These are phyloP conservation scores for Oreamnos americanus DNA, from an alignment of 2,113 vertebrate species.

Conservation along the genomic window DNA sequence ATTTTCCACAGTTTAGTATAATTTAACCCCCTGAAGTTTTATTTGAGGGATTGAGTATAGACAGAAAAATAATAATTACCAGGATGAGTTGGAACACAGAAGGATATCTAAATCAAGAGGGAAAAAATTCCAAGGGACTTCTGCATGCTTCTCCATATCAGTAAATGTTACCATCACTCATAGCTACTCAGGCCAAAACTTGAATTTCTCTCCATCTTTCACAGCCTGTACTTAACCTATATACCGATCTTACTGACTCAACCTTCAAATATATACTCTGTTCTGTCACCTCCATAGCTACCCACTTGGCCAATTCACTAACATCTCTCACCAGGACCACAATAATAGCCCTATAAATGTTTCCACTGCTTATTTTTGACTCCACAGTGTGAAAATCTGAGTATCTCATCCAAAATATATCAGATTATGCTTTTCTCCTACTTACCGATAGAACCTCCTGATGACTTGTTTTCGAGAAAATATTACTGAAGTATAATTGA, in stretches of 20 bases:
- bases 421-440: background rate
- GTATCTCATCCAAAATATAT: background rate
- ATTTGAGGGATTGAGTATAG: background rate
- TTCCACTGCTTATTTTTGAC: background rate
- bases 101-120: background rate
- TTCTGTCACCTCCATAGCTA: background rate
- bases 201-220: background rate
- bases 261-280: background rate
- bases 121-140: background rate
- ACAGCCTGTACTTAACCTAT: background rate
- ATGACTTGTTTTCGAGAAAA: background rate
- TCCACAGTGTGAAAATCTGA: background rate
- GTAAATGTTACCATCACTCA: background rate
- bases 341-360: background rate
- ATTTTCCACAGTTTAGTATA: background rate
- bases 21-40: background rate
- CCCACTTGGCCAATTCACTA: background rate
- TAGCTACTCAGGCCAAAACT: background rate
- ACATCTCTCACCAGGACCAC: background rate
- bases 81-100: background rate
- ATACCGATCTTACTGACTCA: background rate
- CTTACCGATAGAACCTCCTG: background rate
- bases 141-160: background rate
- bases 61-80: background rate
- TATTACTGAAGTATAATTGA: background rate